These are phyloP conservation scores for Argopecten irradians DNA, from an alignment of 1,140 invertebrate species.

Conservation along the genomic window DNA sequence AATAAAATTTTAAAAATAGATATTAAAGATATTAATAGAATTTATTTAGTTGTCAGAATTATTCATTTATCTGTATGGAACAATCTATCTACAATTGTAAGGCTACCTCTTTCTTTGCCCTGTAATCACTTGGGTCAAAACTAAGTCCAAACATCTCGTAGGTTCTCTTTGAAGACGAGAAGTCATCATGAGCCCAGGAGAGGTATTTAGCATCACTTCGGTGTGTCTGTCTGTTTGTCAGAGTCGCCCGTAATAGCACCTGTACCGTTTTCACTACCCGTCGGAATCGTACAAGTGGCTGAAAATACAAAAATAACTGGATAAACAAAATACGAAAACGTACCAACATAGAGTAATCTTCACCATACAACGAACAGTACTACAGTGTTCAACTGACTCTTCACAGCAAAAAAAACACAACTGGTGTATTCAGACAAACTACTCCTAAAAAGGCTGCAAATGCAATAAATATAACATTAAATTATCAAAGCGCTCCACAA, in stretches of 20 bases:
- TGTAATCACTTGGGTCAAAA: slow-evolving; percentile 64
- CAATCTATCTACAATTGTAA: background rate
- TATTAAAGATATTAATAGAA: background rate
- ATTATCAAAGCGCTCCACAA: too few relatives aligned
- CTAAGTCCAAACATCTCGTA: slow-evolving; percentile 64
- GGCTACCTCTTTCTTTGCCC: slow-evolving; percentile 61
- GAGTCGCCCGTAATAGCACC: slow-evolving; percentile 60
- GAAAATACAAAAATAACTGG: slow-evolving; percentile 57
- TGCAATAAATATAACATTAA: slow-evolving; percentile 26
- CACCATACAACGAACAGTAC: background rate
- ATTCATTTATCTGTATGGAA: background rate
- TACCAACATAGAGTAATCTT: background rate
- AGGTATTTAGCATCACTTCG: slow-evolving; percentile 50
- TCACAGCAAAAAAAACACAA: background rate
- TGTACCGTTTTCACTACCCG: slow-evolving; percentile 61
- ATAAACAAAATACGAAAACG: background rate
- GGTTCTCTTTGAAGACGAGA: slow-evolving; percentile 53
- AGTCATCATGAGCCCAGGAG: slow-evolving; percentile 65
- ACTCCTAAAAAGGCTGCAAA: background rate
- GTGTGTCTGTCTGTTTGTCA: slow-evolving; percentile 50
- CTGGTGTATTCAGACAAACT: background rate
- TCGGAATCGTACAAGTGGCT: slow-evolving; percentile 64
- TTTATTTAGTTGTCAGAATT: too few relatives aligned
- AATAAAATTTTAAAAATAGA: too few relatives aligned
- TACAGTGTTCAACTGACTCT: background rate